Base-by-base conservation (phyloP, 2,888 invertebrate species). In the Tetragonisca angustula region DNA sequence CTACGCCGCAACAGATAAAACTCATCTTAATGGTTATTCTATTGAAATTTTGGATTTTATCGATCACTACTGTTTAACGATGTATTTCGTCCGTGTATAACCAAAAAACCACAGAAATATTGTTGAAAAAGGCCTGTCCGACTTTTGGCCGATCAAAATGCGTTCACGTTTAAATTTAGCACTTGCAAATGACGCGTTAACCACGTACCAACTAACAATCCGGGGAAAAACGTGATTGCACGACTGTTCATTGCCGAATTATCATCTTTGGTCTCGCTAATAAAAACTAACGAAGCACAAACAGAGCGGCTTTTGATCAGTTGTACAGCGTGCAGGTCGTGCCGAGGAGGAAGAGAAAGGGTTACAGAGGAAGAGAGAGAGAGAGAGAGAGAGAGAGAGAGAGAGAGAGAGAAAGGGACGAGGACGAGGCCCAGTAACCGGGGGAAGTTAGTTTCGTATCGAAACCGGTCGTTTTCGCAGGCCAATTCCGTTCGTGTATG, bases 381-480 rank as follows among this genome's bases (percentile, higher is more conserved):
- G 43, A 5, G 19, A 24, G 73, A 50, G 59, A 32, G 21, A 69
- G 65, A 61, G 50, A 4, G 27, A 15, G 52, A 36, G 43, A 15
- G 36, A 6, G 27, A 11, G 6, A 5, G 64, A 62, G 43, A 43
- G 56, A 5, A 24, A 11, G 27, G n/a, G 56, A 71, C 36, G 68
- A 36, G 59, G 50, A 69, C 62, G 27, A 61, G 72, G n/a, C 65
- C 56, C 61, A 68, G 78, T 73, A 87, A 70, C 76, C 79, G 75
- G 75, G 81, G 68, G 67, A 62, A 76, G 81, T 76, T 72, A 81
- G 79, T 79, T 68, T 85, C 81, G 71, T 73, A 80, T 78, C 74
- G 73, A 79, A 85, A 88, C 86, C 84, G 80, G 86, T 86, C 88
- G 86, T 88, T 84, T 81, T 81, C 72, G 77, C 54, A 74, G 78